These are phyloP conservation scores for Teleogryllus oceanicus DNA, from an alignment of 2,888 invertebrate genomes.

Conservation along the genomic window DNA sequence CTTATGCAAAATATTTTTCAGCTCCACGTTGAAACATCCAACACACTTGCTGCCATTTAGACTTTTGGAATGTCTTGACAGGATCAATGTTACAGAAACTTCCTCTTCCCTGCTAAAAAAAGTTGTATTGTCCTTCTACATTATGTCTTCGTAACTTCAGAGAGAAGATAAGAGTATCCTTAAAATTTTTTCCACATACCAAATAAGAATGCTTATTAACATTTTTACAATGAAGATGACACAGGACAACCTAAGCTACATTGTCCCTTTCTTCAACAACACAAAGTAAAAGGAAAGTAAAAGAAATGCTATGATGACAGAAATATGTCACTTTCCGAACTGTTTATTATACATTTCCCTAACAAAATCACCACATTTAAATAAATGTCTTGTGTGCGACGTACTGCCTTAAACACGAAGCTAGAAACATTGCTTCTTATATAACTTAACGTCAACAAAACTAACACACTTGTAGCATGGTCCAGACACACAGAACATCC, in stretches of 20 bases:
- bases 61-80: conserved; percentile 12
- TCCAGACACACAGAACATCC: conserved; percentile 18
- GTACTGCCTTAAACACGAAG: conserved; percentile 10
- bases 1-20: not conserved
- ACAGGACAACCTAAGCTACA: not conserved
- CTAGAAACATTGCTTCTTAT: conserved; percentile 11
- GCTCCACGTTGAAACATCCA: conserved; percentile 1
- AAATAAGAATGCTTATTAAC: not conserved
- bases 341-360: conserved; percentile 18
- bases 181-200: not conserved
- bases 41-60: not conserved
- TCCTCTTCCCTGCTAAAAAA: not conserved
- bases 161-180: conserved; percentile 3
- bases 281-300: not conserved
- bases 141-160: not conserved
- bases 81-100: not conserved
- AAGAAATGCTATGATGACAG: conserved; percentile 2
- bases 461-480: not conserved
- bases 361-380: conserved; percentile 18
- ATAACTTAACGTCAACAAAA: conserved; percentile 9
- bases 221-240: not conserved
- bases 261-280: not conserved
- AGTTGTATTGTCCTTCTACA: not conserved
- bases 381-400: conserved; percentile 18
- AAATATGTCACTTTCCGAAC: not conserved